A percentile compares a stretch with the other conserved stretches of the same genome.
These are phyloP conservation scores for Ctenochaetus hawaiiensis DNA, from an alignment of 2,797 vertebrate species.

Conservation along the genomic window DNA sequence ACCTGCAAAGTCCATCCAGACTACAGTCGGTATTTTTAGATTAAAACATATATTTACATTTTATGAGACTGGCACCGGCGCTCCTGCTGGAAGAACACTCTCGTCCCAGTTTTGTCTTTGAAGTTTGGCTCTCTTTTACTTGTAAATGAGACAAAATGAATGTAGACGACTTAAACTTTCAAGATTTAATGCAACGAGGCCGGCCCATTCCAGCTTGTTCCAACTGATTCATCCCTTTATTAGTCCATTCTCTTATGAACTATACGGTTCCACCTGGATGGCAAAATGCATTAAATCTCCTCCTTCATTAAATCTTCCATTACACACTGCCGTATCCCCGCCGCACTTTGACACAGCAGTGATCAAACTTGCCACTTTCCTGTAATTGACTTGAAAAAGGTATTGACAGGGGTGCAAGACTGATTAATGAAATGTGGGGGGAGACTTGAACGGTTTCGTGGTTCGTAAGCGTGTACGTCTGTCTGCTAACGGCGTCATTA, in stretches of 20 bases:
- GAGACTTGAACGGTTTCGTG: slow-evolving; percentile 23
- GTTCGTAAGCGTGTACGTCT: slow-evolving; percentile 22
- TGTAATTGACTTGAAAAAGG: slow-evolving; percentile 48
- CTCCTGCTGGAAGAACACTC: slow-evolving; percentile 22
- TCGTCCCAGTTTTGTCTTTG: slow-evolving; percentile 39
- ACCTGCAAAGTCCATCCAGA: neutral
- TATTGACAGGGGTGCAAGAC: slow-evolving; percentile 36
- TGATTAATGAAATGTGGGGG: slow-evolving; percentile 51
- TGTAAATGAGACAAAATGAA: slow-evolving; percentile 29
- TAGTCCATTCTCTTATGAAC: slow-evolving; percentile 44
- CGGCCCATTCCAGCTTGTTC: slow-evolving; percentile 26
- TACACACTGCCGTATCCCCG: slow-evolving; percentile 22
- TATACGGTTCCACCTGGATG: slow-evolving; percentile 46
- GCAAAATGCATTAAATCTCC: slow-evolving; percentile 53
- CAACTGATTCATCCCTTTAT: slow-evolving; percentile 52
- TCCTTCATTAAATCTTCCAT: slow-evolving; percentile 54
- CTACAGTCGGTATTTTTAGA: slow-evolving; percentile 31
- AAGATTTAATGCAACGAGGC: slow-evolving; percentile 36
- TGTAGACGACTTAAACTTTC: slow-evolving; percentile 22
- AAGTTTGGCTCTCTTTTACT: slow-evolving; percentile 14
- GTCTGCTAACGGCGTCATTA: slow-evolving; percentile 24
- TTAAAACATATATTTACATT: slow-evolving; percentile 44
- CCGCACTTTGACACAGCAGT: slow-evolving; percentile 43
- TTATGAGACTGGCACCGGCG: slow-evolving; percentile 11
- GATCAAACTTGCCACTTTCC: slow-evolving; percentile 52